Evolutionary conservation across 2,797 vertebrate species (phyloP).

Genomic region (Epinephelus awoara): DNA sequence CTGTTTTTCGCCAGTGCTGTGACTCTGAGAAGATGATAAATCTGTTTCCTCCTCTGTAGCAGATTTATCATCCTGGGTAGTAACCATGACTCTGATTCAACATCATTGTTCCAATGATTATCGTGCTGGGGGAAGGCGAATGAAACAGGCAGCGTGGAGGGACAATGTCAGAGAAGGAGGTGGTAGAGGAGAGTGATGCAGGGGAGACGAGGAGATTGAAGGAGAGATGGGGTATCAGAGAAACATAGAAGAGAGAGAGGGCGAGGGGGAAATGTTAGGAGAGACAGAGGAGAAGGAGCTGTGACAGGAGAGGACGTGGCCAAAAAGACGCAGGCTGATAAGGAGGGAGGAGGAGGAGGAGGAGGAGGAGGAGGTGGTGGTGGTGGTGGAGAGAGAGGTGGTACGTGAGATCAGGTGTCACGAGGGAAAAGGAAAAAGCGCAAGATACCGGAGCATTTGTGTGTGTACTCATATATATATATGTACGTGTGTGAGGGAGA

Average conservation of each 20-base stretch:
- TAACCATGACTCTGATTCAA: constrained; percentile 65
- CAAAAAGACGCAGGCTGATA: constrained; percentile 61
- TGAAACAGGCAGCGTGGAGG: constrained; percentile 43
- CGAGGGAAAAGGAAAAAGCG: constrained; percentile 49
- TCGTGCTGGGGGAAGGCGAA: constrained; percentile 50
- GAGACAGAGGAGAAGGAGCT: constrained; percentile 57
- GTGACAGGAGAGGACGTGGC: constrained; percentile 62
- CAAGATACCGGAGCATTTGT: constrained; percentile 31
- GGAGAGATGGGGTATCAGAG: constrained; percentile 64
- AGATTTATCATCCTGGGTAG: constrained; percentile 67
- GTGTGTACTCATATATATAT: neutral
- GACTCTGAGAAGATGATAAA: constrained; percentile 61
- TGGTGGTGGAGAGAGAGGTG: constrained; percentile 29
- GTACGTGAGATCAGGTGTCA: constrained; percentile 72
- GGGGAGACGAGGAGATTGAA: constrained; percentile 50
- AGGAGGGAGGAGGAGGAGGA: constrained; percentile 45
- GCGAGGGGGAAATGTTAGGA: constrained; percentile 7
- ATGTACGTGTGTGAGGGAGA: constrained; percentile 11
- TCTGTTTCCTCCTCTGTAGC: constrained; percentile 47
- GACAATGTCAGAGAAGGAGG: constrained; percentile 53
- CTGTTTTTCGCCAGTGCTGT: constrained; percentile 31
- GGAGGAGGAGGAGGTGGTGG: constrained; percentile 6
- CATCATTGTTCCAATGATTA: constrained; percentile 66
- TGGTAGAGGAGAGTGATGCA: constrained; percentile 37
- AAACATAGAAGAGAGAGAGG: neutral